phyloP scores from a whole-genome alignment of 2,113 vertebrate genomes.

The Xiphias gladius region DNA sequence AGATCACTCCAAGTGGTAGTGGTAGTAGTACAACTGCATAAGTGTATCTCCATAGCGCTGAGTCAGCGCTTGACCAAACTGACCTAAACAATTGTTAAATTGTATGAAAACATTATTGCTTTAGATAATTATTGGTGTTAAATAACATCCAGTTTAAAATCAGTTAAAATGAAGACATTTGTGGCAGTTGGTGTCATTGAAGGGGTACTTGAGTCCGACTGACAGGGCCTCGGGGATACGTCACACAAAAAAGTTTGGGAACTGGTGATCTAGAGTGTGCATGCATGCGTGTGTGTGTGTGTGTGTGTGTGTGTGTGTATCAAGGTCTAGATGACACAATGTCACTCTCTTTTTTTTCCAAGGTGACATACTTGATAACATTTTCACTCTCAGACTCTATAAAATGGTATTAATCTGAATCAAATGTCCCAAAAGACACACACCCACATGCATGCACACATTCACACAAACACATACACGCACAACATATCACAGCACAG shows the following conservation, averaged over 20 bases:
- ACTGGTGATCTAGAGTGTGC: background rate
- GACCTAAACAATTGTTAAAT: too few species aligned
- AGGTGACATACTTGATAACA: conserved; percentile 62
- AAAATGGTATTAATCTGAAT: conserved; percentile 64
- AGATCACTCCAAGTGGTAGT: too few species aligned
- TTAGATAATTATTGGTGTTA: background rate
- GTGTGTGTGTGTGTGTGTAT: conserved; percentile 5
- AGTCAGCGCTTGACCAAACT: too few species aligned
- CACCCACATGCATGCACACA: conserved; percentile 3
- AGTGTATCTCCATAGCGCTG: too few species aligned
- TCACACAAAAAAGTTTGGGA: background rate
- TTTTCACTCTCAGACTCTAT: conserved; percentile 66
- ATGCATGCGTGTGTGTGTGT: background rate
- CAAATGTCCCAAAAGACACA: conserved; percentile 54
- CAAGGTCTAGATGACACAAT: conserved; percentile 9
- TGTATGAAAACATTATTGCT: too few species aligned
- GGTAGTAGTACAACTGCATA: too few species aligned
- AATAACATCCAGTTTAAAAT: background rate
- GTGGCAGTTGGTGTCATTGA: background rate
- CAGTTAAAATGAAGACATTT: too few species aligned
- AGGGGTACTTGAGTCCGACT: background rate
- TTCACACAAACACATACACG: conserved; percentile 26
- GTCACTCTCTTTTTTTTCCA: conserved; percentile 31
- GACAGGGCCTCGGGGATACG: too few species aligned
- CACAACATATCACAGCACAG: conserved; percentile 69